A percentile compares a stretch with the other conserved stretches of the same genome.
phyloP scores from a whole-genome alignment of 2,797 vertebrate genomes.

The Poeciliopsis turneri region DNA sequence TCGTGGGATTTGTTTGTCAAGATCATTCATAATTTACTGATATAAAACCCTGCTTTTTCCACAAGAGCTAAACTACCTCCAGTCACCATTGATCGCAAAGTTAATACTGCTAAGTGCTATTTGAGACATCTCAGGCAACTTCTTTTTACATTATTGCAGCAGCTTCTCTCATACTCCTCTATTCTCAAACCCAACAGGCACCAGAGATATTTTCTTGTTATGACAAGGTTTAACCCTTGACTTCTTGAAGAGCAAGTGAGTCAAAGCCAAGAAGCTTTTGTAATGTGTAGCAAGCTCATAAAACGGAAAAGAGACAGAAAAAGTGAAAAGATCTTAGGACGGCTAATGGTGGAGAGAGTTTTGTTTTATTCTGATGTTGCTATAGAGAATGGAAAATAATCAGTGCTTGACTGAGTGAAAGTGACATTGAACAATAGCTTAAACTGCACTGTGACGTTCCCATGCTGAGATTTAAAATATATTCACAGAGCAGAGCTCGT shows the following conservation, averaged over 20 bases:
- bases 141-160: constrained; percentile 53
- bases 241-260: constrained; percentile 34
- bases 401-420: constrained; percentile 28
- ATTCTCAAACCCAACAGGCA: constrained; percentile 46
- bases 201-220: constrained; percentile 57
- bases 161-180: constrained; percentile 45
- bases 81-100: constrained; percentile 40
- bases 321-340: constrained; percentile 40
- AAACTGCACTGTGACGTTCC: constrained; percentile 48
- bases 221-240: constrained; percentile 56
- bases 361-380: constrained; percentile 40
- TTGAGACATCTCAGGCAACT: constrained; percentile 68
- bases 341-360: constrained; percentile 41
- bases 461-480: constrained; percentile 44
- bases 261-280: constrained; percentile 53
- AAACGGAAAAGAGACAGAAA: constrained; percentile 12
- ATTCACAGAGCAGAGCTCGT: constrained; percentile 30
- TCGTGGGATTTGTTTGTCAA: constrained; percentile 35
- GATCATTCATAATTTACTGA: constrained; percentile 39
- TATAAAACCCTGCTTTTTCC: constrained; percentile 14
- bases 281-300: constrained; percentile 45
- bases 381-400: constrained; percentile 34
- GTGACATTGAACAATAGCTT: constrained; percentile 55
- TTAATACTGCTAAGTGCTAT: constrained; percentile 48
- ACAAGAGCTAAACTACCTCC: constrained; percentile 20